These are phyloP conservation scores for Serinus canaria DNA, from an alignment of 2,113 vertebrate genomes.

Conservation along the genomic window DNA sequence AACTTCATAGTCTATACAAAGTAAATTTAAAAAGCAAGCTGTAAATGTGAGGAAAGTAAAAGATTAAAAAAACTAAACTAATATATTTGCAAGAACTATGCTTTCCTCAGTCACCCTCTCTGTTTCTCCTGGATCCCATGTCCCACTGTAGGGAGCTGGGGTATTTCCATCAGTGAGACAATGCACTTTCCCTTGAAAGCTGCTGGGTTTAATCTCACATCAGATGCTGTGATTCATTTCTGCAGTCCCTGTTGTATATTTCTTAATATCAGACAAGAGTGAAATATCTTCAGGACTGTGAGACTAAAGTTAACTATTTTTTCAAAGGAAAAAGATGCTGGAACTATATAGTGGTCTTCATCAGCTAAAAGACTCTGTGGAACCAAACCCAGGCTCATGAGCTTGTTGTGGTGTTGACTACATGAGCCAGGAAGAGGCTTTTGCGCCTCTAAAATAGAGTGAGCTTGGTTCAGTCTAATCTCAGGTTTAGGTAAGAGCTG, in stretches of 20 bases:
- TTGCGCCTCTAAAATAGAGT: background rate
- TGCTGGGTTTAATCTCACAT: constrained; percentile 42
- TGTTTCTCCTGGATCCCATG: background rate
- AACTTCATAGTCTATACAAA: background rate
- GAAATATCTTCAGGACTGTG: constrained; percentile 36
- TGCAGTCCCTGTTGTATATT: background rate
- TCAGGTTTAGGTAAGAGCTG: background rate
- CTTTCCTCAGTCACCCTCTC: background rate
- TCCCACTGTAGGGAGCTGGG: background rate
- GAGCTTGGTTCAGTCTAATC: background rate
- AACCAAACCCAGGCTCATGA: background rate
- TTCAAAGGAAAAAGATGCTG: constrained; percentile 1
- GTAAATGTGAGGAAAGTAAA: background rate
- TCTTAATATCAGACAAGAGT: constrained; percentile 41
- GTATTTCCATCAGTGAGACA: constrained; percentile 18
- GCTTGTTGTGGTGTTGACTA: accelerated
- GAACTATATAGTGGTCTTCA: background rate
- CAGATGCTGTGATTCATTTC: constrained; percentile 18
- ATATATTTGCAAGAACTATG: background rate
- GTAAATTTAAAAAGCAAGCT: background rate
- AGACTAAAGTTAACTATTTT: constrained; percentile 27
- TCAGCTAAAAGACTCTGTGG: background rate
- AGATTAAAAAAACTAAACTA: background rate
- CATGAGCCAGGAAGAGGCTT: background rate
- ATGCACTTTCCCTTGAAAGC: background rate